A percentile compares a stretch with the other conserved stretches of the same genome.
These are phyloP conservation scores for Aphelenchoides bicaudatus DNA, from an alignment of 2,888 invertebrate species.

Conservation along the genomic window DNA sequence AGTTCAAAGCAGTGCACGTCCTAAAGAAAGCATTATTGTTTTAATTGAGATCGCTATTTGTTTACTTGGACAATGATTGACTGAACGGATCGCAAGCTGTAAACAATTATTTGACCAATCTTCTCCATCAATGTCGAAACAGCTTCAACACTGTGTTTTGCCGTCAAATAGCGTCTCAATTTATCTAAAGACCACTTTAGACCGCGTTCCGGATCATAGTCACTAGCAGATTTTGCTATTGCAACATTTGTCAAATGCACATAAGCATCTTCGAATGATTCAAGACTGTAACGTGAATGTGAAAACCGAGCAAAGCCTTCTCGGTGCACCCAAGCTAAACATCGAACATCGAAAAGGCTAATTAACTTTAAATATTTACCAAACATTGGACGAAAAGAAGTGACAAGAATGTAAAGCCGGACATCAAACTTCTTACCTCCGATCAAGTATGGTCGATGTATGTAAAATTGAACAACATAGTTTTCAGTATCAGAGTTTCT, in stretches of 20 bases:
- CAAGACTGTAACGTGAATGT: slow-evolving; percentile 67
- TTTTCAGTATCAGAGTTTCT: slow-evolving; percentile 44
- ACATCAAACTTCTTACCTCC: slow-evolving; percentile 69
- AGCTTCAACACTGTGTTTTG: slow-evolving; percentile 65
- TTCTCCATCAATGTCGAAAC: slow-evolving; percentile 40
- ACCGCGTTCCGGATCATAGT: slow-evolving; percentile 66
- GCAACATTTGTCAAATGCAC: slow-evolving; percentile 55
- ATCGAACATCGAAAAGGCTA: slow-evolving; percentile 10
- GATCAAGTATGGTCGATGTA: slow-evolving; percentile 68
- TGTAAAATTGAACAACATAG: slow-evolving; percentile 68
- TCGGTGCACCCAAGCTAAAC: slow-evolving; percentile 82
- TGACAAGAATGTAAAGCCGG: slow-evolving; percentile 68
- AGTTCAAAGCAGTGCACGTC: slow-evolving; percentile 69
- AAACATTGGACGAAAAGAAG: slow-evolving; percentile 60
- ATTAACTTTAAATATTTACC: slow-evolving; percentile 10
- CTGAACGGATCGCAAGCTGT: slow-evolving; percentile 48
- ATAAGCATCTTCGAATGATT: slow-evolving; percentile 66
- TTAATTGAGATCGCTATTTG: neutral
- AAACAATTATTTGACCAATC: slow-evolving; percentile 44
- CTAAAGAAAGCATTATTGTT: slow-evolving; percentile 41
- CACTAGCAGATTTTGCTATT: slow-evolving; percentile 69
- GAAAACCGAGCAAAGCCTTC: slow-evolving; percentile 70
- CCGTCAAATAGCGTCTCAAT: slow-evolving; percentile 66
- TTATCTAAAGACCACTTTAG: slow-evolving; percentile 67
- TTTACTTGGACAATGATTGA: slow-evolving; percentile 48